Evolutionary conservation across 2,113 vertebrate species (phyloP).

Genomic region (Melanerpes formicivorus): DNA sequence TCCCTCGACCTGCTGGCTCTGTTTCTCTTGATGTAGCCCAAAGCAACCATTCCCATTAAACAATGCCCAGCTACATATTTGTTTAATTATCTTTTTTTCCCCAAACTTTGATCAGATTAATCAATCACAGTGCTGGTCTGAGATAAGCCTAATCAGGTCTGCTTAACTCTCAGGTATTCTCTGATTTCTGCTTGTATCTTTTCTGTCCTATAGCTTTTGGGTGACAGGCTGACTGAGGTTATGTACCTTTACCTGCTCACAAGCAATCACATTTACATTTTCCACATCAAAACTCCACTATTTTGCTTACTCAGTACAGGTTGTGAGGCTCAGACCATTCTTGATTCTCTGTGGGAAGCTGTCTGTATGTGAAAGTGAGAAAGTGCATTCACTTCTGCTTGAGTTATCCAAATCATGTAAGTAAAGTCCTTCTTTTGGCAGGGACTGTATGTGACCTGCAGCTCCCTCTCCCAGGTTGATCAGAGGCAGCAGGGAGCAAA

Average conservation of each 20-base stretch:
- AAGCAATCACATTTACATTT: not conserved
- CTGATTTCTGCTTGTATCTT: not conserved
- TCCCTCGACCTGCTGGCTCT: no score
- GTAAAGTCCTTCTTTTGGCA: not conserved
- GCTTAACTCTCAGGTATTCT: not conserved
- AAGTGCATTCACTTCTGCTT: not conserved
- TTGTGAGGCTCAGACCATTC: not conserved
- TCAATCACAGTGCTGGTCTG: not conserved
- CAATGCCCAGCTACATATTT: no score
- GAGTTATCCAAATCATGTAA: not conserved
- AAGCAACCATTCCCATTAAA: no score
- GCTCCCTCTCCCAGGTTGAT: not conserved
- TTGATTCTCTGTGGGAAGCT: not conserved
- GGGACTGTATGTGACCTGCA: not conserved
- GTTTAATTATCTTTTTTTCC: not conserved
- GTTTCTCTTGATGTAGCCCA: no score
- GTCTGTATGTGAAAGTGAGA: not conserved
- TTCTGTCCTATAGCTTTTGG: not conserved
- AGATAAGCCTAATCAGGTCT: not conserved
- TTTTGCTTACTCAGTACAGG: not conserved
- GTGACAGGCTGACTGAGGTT: not conserved
- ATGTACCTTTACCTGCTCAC: not conserved
- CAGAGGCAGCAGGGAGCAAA: not conserved
- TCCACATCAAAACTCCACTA: not conserved
- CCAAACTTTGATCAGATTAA: not conserved